Percentiles rank a stretch among this genome's conserved stretches.
These are phyloP conservation scores for Magallana angulata DNA, from an alignment of 1,140 invertebrate genomes.

Conservation along the genomic window DNA sequence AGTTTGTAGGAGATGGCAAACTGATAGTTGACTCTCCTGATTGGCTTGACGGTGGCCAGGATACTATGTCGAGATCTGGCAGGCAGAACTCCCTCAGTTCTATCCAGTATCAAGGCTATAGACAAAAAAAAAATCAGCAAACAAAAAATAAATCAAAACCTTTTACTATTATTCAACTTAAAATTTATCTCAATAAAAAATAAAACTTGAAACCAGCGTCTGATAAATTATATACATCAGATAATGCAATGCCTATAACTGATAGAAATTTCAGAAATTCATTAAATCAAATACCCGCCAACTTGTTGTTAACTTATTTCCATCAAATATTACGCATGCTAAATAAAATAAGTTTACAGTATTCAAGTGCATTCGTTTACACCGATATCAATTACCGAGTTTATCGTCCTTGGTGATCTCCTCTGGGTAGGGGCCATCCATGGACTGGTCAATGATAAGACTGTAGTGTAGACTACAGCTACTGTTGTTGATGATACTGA, in stretches of 20 bases:
- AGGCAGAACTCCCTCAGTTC: conserved; percentile 71
- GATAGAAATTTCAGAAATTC: too few species aligned
- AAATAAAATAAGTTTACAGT: too few species aligned
- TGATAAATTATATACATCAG: too few species aligned
- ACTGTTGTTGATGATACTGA: conserved; percentile 76
- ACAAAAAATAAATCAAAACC: not conserved
- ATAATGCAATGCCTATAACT: too few species aligned
- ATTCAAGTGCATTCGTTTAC: too few species aligned
- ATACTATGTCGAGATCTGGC: conserved; percentile 74
- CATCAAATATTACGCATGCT: too few species aligned
- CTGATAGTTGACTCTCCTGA: conserved; percentile 74
- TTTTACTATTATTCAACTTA: too few species aligned
- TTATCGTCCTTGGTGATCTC: conserved; percentile 64
- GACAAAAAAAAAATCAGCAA: conserved; percentile 38
- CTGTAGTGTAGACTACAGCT: conserved; percentile 75
- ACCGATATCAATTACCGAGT: conserved; percentile 57
- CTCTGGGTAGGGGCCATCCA: conserved; percentile 70
- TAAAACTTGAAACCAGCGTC: too few species aligned
- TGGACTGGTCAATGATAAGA: conserved; percentile 71
- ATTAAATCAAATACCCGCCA: too few species aligned
- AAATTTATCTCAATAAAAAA: too few species aligned
- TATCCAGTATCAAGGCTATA: conserved; percentile 74
- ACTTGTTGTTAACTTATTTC: too few species aligned
- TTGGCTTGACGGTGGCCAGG: conserved; percentile 72
- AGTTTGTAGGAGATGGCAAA: conserved; percentile 77